Evolutionary conservation across 1,140 invertebrate genomes (phyloP).

Genomic region (Melanaphis sacchari): DNA sequence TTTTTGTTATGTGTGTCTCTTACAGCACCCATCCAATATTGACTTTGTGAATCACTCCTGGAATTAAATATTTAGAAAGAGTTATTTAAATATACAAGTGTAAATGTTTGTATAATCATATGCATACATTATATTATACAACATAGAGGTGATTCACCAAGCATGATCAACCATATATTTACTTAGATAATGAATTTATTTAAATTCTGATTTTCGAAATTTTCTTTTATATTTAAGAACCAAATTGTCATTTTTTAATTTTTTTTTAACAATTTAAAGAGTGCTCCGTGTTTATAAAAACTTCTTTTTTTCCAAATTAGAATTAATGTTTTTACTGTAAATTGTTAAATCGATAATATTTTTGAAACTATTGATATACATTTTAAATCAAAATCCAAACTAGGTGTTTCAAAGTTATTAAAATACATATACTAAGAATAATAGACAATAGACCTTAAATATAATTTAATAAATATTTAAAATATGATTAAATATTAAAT

Average conservation of each 20-base stretch:
- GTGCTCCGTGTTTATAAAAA: neutral
- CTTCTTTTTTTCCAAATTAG: too few species aligned
- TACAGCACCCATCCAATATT: slow-evolving; percentile 94
- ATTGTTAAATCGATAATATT: too few species aligned
- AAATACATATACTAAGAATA: too few species aligned
- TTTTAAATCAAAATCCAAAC: neutral
- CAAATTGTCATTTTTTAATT: too few species aligned
- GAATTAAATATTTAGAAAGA: neutral
- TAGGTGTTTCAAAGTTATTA: neutral
- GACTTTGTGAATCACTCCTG: slow-evolving; percentile 86
- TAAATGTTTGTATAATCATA: neutral
- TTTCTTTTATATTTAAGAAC: neutral
- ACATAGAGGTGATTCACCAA: neutral
- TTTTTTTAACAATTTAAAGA: neutral
- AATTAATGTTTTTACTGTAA: too few species aligned
- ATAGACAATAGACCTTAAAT: too few species aligned
- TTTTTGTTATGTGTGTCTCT: slow-evolving; percentile 78
- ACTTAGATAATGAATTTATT: neutral
- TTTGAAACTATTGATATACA: too few species aligned
- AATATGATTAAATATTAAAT: too few species aligned
- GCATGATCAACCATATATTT: too few species aligned
- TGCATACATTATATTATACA: neutral
- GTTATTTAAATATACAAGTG: neutral
- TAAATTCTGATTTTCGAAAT: neutral
- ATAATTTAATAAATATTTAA: too few species aligned